Conservation (phyloP, 1,140 invertebrate genomes). For the Magallana angulata region DNA sequence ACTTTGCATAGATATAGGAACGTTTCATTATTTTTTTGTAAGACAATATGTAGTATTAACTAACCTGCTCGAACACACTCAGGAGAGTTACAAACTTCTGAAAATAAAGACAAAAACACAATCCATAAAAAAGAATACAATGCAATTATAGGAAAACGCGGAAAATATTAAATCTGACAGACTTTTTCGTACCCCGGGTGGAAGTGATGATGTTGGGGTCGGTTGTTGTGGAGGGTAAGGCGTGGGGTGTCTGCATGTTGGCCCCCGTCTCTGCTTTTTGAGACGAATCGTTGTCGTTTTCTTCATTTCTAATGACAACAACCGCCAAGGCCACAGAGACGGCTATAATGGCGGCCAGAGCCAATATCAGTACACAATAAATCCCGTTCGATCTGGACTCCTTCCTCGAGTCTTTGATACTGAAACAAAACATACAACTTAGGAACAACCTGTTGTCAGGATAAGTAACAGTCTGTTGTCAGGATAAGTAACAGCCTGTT, state of each 20-base stretch:
- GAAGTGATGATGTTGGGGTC: background rate
- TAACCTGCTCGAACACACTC: slow-evolving; percentile 19
- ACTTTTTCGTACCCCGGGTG: background rate
- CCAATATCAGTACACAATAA: background rate
- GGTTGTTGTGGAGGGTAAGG: background rate
- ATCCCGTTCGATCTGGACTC: background rate
- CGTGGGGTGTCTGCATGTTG: background rate
- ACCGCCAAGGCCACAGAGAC: slow-evolving; percentile 13
- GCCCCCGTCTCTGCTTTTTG: background rate
- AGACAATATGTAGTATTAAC: too few species aligned
- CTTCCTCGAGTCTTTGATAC: slow-evolving; percentile 12
- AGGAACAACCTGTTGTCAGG: too few species aligned
- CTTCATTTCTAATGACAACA: background rate
- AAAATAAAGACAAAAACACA: background rate
- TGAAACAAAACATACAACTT: background rate
- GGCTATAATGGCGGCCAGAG: slow-evolving; percentile 9
- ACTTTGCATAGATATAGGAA: too few species aligned
- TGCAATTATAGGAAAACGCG: background rate
- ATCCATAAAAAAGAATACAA: background rate
- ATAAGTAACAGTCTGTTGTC: too few species aligned
- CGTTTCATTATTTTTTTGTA: too few species aligned
- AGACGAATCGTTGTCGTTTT: background rate
- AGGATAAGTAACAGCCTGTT: too few species aligned
- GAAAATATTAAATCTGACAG: background rate
- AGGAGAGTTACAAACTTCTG: slow-evolving; percentile 2